phyloP scores from a whole-genome alignment of 2,888 invertebrate species.

The Choreutis nemorana region DNA sequence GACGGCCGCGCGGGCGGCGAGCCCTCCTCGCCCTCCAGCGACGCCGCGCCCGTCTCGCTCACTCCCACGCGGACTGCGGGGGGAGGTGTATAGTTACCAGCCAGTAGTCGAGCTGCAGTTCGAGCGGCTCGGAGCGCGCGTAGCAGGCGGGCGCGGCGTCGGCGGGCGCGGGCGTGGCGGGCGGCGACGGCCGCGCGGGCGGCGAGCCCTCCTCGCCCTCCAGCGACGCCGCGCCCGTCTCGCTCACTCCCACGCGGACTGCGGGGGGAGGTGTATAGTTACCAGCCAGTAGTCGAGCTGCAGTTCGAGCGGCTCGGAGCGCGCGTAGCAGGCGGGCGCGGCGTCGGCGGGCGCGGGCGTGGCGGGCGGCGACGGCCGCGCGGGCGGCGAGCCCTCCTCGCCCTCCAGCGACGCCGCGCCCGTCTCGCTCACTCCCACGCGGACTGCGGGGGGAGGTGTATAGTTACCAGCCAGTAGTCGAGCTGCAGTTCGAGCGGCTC shows the following conservation, averaged over 20 bases:
- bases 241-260: too few species aligned
- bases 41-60: conserved; percentile 59
- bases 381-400: conserved; percentile 65
- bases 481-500: conserved; percentile 88
- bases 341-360: conserved; percentile 57
- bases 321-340: conserved; percentile 14
- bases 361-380: conserved; percentile 59
- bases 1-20: conserved; percentile 53
- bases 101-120: conserved; percentile 94
- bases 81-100: conserved; percentile 41
- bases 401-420: conserved; percentile 79
- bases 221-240: conserved; percentile 69
- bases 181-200: conserved; percentile 50
- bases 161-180: conserved; percentile 63
- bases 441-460: too few species aligned
- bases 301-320: conserved; percentile 78
- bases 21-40: conserved; percentile 82
- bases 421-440: too few species aligned
- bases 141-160: too few species aligned
- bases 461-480: conserved; percentile 80
- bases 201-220: conserved; percentile 78
- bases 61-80: too few species aligned
- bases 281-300: conserved; percentile 91
- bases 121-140: conserved; percentile 71
- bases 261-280: too few species aligned